Base-by-base conservation (phyloP, 2,113 vertebrate species). In the Saguinus imperator region DNA sequence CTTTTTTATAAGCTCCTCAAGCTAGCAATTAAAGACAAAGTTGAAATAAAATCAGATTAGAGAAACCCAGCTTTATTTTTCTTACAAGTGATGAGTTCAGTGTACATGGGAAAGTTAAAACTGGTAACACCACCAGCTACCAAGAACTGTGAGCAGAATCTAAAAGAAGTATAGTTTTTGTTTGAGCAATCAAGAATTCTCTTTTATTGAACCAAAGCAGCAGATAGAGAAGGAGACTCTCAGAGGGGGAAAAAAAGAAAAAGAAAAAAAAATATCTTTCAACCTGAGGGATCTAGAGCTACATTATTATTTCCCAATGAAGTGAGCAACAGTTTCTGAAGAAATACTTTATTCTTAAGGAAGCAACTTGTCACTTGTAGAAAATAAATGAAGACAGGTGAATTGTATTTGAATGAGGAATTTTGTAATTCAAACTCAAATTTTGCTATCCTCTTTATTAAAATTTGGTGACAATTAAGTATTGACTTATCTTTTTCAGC, bases 161-260 rank as follows among this genome's bases (percentile, higher is more conserved):
- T 98, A 61, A 98, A 98, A 92, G 94, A 94, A 85, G 96, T 32
- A 17, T 14, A 77, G 89, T 96, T 97, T 96, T 97, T 96, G 75
- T 97, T 43, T 66, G 80, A 92, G 95, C 89, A 91, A 98, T 98
- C 94, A 98, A 97, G 91, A 97, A 98, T 98, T 98, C 98, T 98
- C 97, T 98, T 98, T 98, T 94, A 97, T 97, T 97, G 92, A 97
- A 96, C 95, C 92, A 96, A 94, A 55, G 75, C 96, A 97, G 92
- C 91, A 97, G 88, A 97, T 77, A 94, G 96, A 94, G 94, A 91
- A 87, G 85, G 93, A 98, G 73, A 84, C 72, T 96, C 96, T 98
- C 96, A 91, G 93, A 96, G 70, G 85, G 52, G 23, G 48, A 29
- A 68, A 92, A 52, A 66, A 75, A 3, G 10, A 9, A 91, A 23